phyloP scores from a whole-genome alignment of 2,888 invertebrate species.

The Hypomecis punctinalis region DNA sequence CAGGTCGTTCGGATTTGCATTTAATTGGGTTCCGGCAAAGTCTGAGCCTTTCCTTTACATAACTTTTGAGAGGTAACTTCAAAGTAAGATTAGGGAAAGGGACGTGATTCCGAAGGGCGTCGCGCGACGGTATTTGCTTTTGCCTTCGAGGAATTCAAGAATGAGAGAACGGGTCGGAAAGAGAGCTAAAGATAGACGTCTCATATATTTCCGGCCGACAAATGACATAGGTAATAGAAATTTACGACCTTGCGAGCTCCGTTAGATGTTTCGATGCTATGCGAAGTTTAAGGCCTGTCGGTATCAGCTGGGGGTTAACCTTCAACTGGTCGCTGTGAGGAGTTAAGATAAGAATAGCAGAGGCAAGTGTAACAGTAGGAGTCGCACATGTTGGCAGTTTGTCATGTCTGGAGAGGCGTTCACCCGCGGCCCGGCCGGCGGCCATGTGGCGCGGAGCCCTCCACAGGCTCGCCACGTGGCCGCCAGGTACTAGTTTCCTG shows the following conservation, averaged over 20 bases:
- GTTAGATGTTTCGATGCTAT: conserved; percentile 23
- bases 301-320: conserved; percentile 58
- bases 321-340: conserved; percentile 57
- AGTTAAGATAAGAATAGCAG: conserved; percentile 48
- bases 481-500: conserved; percentile 73
- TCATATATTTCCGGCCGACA: conserved; percentile 43
- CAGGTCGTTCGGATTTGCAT: conserved; percentile 31
- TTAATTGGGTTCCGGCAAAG: conserved; percentile 34
- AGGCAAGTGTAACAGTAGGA: conserved; percentile 54
- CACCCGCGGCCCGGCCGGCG: conserved; percentile 54
- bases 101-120: conserved; percentile 31
- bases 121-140: conserved; percentile 33
- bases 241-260: conserved; percentile 34
- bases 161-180: conserved; percentile 37
- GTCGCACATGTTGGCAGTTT: conserved; percentile 68
- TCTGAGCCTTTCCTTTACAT: conserved; percentile 30
- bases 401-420: conserved; percentile 61
- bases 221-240: conserved; percentile 33
- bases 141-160: conserved; percentile 37
- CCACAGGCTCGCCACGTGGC: conserved; percentile 55
- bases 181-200: conserved; percentile 29
- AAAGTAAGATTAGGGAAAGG: conserved; percentile 36
- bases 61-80: conserved; percentile 36
- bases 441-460: conserved; percentile 10
- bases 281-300: conserved; percentile 39